These are phyloP conservation scores for Eleutherodactylus coqui DNA, from an alignment of 2,797 vertebrate genomes.

Conservation along the genomic window DNA sequence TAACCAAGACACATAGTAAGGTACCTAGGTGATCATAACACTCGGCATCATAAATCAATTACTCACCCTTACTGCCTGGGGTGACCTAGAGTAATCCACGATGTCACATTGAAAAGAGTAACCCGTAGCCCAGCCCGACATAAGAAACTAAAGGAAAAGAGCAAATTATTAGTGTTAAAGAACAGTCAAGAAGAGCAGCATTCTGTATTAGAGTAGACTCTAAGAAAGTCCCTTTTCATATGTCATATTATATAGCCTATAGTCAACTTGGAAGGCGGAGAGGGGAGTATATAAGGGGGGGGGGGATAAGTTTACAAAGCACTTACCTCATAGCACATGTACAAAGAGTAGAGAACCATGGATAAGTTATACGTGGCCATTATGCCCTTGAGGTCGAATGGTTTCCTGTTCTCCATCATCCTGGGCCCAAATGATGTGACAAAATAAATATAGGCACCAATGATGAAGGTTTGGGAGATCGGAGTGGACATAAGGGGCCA, in stretches of 20 bases:
- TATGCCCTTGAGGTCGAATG: slow-evolving; percentile 86
- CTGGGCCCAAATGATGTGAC: slow-evolving; percentile 89
- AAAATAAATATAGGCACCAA: slow-evolving; percentile 88
- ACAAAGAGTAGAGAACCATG: slow-evolving; percentile 89
- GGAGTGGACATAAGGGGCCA: slow-evolving; percentile 94
- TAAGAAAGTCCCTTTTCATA: not conserved
- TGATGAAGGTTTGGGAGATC: slow-evolving; percentile 85
- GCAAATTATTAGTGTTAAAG: not conserved
- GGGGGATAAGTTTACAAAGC: too few species aligned
- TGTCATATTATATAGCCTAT: not conserved
- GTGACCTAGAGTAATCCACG: slow-evolving; percentile 89
- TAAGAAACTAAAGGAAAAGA: slow-evolving; percentile 83
- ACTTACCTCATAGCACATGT: slow-evolving; percentile 93
- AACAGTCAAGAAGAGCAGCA: not conserved
- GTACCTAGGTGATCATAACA: slow-evolving; percentile 22
- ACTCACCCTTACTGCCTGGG: slow-evolving; percentile 90
- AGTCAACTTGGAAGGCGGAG: too few species aligned
- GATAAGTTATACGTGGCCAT: slow-evolving; percentile 90
- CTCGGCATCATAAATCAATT: slow-evolving; percentile 40
- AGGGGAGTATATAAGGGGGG: too few species aligned
- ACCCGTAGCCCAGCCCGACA: slow-evolving; percentile 97
- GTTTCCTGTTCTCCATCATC: slow-evolving; percentile 95
- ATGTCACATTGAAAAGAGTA: slow-evolving; percentile 91
- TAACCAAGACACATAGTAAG: not conserved
- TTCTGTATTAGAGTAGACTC: too few species aligned